These are phyloP conservation scores for Exocentrus adspersus DNA, from an alignment of 2,888 invertebrate species.

Conservation along the genomic window DNA sequence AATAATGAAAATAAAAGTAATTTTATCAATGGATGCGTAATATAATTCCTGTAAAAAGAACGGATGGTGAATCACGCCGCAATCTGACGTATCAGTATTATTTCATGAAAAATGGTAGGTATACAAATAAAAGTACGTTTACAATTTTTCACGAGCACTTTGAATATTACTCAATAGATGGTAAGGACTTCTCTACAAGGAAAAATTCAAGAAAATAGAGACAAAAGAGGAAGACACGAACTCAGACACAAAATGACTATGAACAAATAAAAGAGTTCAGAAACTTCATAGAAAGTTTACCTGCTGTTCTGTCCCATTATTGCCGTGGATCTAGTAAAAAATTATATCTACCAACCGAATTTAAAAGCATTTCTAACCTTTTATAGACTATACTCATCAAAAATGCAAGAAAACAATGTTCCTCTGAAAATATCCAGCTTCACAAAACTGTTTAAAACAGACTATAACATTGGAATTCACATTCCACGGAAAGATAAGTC, in stretches of 20 bases:
- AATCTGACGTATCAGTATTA: slow-evolving; percentile 22
- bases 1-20: slow-evolving; percentile 14
- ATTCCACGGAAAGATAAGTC: slow-evolving; percentile 33
- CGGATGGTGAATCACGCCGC: slow-evolving; percentile 3
- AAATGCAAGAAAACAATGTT: neutral
- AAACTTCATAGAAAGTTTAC: slow-evolving; percentile 13
- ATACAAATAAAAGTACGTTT: slow-evolving; percentile 13
- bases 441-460: slow-evolving; percentile 7
- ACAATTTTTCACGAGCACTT: slow-evolving; percentile 17
- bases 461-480: slow-evolving; percentile 36
- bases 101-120: slow-evolving; percentile 6
- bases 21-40: slow-evolving; percentile 20
- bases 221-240: slow-evolving; percentile 5
- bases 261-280: slow-evolving; percentile 12
- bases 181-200: slow-evolving; percentile 6
- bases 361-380: slow-evolving; percentile 8
- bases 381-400: slow-evolving; percentile 13
- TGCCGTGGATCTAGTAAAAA: slow-evolving; percentile 17
- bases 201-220: slow-evolving; percentile 17
- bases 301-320: slow-evolving; percentile 23
- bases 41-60: slow-evolving; percentile 20
- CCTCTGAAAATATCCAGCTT: neutral
- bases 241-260: slow-evolving; percentile 12
- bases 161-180: slow-evolving; percentile 9
- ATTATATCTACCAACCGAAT: slow-evolving; percentile 11